phyloP scores from a whole-genome alignment of 2,888 invertebrate species.

The Dryococelus australis region DNA sequence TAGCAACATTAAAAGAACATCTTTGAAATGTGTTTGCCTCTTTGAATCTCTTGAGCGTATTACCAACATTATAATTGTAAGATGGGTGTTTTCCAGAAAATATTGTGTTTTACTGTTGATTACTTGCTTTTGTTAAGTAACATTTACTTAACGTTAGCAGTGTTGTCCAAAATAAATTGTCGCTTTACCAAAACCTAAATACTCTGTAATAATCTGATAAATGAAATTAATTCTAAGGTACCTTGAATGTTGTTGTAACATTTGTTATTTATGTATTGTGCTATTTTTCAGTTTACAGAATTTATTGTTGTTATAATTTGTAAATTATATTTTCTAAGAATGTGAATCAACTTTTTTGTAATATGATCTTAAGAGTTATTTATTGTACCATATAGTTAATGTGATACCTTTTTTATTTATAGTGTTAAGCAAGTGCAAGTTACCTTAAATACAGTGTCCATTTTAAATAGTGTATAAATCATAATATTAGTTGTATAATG shows the following conservation, averaged over 20 bases:
- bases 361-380: neutral
- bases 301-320: conserved; percentile 3
- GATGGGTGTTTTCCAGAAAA: neutral
- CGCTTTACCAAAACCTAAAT: neutral
- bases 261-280: neutral
- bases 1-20: no score
- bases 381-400: neutral
- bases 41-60: no score
- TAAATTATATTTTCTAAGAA: neutral
- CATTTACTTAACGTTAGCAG: neutral
- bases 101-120: neutral
- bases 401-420: neutral
- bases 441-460: neutral
- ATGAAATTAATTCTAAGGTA: neutral
- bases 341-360: neutral
- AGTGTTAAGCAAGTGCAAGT: conserved; percentile 9
- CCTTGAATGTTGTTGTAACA: neutral
- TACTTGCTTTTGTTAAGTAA: neutral
- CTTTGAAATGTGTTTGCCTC: no score
- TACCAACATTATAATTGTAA: neutral
- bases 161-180: neutral
- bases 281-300: neutral
- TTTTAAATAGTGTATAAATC: neutral
- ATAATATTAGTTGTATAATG: neutral
- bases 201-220: neutral